phyloP scores from a whole-genome alignment of 2,113 vertebrate genomes.

The Pongo abelii region DNA sequence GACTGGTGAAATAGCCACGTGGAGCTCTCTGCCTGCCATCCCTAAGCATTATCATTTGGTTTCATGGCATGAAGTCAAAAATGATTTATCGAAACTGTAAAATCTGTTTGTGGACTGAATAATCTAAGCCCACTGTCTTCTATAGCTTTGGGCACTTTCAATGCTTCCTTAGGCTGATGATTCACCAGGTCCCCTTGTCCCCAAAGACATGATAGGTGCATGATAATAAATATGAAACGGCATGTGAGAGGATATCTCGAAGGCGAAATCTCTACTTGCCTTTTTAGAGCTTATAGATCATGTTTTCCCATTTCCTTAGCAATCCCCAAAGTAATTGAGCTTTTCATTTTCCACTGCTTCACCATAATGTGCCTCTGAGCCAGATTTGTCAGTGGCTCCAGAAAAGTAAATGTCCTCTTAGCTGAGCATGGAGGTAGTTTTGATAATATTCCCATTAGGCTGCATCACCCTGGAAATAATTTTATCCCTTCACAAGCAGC shows the following conservation, averaged over 20 bases:
- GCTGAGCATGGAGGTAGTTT: not conserved
- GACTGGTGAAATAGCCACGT: not conserved
- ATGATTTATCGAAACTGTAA: not conserved
- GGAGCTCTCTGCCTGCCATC: not conserved
- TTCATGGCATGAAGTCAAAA: not conserved
- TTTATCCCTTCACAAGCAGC: not conserved
- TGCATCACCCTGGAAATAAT: not conserved
- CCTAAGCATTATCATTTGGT: not conserved
- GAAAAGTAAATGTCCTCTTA: not conserved
- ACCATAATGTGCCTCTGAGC: not conserved
- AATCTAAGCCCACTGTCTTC: not conserved
- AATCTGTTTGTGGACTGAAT: not conserved
- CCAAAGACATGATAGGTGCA: not conserved
- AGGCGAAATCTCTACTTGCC: not conserved
- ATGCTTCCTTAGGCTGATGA: not conserved
- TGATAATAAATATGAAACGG: not conserved
- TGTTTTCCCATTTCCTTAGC: slow-evolving; percentile 3
- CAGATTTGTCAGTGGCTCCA: not conserved
- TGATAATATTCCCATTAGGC: not conserved
- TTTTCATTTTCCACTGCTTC: not conserved
- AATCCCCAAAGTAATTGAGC: not conserved
- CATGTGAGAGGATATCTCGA: not conserved
- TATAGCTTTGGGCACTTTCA: not conserved
- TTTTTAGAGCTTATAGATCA: not conserved
- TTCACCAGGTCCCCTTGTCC: not conserved